Evolutionary conservation across 2,797 vertebrate species (phyloP), one percentile per base, ranked within the genome.

Genomic region (Columba guinea): DNA sequence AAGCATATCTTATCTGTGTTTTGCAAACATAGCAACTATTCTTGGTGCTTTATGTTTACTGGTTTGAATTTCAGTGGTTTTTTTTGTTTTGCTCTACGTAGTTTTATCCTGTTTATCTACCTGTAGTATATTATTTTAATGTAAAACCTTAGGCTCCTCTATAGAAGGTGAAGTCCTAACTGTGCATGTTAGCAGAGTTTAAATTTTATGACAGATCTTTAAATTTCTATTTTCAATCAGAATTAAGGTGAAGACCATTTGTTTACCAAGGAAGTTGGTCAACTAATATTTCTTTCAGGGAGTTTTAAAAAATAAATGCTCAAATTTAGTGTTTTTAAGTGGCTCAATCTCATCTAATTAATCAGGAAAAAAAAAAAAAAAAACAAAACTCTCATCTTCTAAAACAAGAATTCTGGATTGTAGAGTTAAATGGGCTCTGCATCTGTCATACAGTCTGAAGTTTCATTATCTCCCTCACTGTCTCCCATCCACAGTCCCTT

Each of bases 101-200:
- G 14, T 70, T 96, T 97, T 96, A 96, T 76, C 55, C 84, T 94
- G 80, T 93, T 96, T 97, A 95, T 97, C 95, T 62, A 53, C 10
- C 44, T 96, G 80, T 86, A 94, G 68, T 82, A 95, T 85, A 79
- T 74, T 90, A 64, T 96, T 90, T 93, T 93, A 94, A 92, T 88
- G 89, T 94, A 97, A 97, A 79, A 96, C 76, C 89, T 97, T 91
- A 90, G 65, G 95, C 58, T 97, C 71, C 89, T 93, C 87, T 94
- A 93, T 91, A 96, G 70, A 94, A 96, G 91, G 60, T 91, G 63
- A 97, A 96, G 75, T 90, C 74, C 91, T 96, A 95, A 93, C 78
- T 97, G 86, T 95, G 87, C 79, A 96, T 55, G 74, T 93, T 95
- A 93, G 53, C 70, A 90, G 44, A 76, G 80, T 93, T 85, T 87